phyloP scores from a whole-genome alignment of 2,113 vertebrate species.

The Aleadryas rufinucha region DNA sequence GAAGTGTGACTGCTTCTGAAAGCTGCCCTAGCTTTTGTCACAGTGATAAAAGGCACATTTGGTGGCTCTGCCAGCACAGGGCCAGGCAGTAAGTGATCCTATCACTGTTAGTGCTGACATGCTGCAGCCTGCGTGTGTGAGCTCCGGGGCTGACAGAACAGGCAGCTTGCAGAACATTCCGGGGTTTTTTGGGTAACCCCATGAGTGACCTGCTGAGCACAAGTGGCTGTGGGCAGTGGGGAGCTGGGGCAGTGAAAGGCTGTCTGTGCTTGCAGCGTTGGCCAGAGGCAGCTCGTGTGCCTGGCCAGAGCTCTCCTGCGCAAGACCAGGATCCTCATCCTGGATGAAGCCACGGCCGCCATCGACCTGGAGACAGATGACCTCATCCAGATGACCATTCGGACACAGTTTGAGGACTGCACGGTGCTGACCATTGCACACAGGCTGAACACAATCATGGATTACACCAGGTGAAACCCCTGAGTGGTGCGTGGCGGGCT shows the following conservation, averaged over 20 bases:
- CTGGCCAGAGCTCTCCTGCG: constrained; percentile 91
- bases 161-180: not conserved
- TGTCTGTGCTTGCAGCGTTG: constrained; percentile 73
- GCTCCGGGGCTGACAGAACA: not conserved
- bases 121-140: not conserved
- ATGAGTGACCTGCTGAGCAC: not conserved
- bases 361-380: constrained; percentile 94
- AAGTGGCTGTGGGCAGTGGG: not conserved
- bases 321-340: constrained; percentile 87
- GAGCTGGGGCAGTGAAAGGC: not conserved
- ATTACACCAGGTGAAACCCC: constrained; percentile 86
- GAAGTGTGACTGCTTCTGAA: not conserved
- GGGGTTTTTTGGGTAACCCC: accelerated
- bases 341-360: constrained; percentile 94
- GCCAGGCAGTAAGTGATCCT: not conserved
- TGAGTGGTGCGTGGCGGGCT: accelerated
- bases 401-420: constrained; percentile 90
- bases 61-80: not conserved
- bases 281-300: constrained; percentile 93
- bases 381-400: constrained; percentile 93
- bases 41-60: not conserved
- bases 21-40: not conserved
- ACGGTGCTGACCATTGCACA: constrained; percentile 96
- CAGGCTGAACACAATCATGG: constrained; percentile 97
- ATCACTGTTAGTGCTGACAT: accelerated